Conservation (phyloP, 1,140 invertebrate genomes). For the Drosophila kanapiae region DNA sequence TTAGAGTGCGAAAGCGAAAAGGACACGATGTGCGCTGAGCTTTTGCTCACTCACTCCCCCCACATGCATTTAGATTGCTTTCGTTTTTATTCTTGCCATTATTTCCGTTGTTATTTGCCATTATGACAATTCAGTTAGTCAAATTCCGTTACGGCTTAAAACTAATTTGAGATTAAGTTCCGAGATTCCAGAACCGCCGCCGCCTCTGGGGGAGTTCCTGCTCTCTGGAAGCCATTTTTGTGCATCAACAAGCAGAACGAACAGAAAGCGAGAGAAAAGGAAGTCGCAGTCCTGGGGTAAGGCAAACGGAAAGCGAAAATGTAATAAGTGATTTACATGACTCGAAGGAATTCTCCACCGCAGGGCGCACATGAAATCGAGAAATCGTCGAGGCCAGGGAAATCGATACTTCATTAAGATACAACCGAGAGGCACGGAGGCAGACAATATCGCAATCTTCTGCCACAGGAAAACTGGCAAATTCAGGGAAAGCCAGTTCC, state of each 20-base stretch:
- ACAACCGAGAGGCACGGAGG: conserved; percentile 27
- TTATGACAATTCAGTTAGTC: conserved; percentile 83
- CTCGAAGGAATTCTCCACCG: conserved; percentile 71
- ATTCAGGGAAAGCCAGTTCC: conserved; percentile 33
- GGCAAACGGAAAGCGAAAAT: conserved; percentile 49
- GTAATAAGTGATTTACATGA: conserved; percentile 84
- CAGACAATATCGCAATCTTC: conserved; percentile 32
- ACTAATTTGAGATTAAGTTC: conserved; percentile 83
- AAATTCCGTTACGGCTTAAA: conserved; percentile 81
- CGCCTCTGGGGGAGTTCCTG: conserved; percentile 22
- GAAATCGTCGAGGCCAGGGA: conserved; percentile 59
- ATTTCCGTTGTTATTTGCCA: conserved; percentile 82
- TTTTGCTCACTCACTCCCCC: conserved; percentile 27
- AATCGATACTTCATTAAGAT: conserved; percentile 84
- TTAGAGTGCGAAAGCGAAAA: conserved; percentile 13
- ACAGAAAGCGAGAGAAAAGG: conserved; percentile 3
- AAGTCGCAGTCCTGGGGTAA: conserved; percentile 12
- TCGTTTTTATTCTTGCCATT: conserved; percentile 66
- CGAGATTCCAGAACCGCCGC: conserved; percentile 39
- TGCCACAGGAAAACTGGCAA: conserved; percentile 1
- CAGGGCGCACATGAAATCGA: conserved; percentile 69
- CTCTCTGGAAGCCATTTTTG: conserved; percentile 58
- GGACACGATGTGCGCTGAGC: conserved; percentile 16
- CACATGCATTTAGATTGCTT: conserved; percentile 60
- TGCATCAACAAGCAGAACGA: conserved; percentile 46